Percentiles rank a stretch among this genome's conserved stretches.
Evolutionary conservation across 1,140 invertebrate species (phyloP).

Genomic region (Doryteuthis pealeii): DNA sequence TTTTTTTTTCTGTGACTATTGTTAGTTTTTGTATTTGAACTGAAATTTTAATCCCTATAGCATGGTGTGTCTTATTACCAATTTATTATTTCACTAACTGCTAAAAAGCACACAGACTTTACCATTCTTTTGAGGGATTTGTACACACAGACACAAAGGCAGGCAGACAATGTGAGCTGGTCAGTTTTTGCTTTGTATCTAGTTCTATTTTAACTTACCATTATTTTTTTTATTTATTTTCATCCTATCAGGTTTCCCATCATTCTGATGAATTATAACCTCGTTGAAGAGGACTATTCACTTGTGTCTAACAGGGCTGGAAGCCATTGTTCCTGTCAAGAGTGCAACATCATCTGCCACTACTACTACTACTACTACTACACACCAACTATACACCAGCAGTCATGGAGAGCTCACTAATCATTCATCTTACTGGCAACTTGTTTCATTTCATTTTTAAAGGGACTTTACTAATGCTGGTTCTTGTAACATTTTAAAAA

Average conservation of each 20-base stretch:
- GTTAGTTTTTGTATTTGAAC: too few relatives aligned
- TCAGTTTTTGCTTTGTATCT: too few relatives aligned
- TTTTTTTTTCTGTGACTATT: too few relatives aligned
- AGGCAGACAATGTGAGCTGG: too few relatives aligned
- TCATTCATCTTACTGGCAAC: background rate
- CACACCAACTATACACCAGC: background rate
- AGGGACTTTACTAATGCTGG: background rate
- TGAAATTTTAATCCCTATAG: too few relatives aligned
- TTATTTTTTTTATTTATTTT: background rate
- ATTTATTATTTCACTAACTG: too few relatives aligned
- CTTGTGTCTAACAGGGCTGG: background rate
- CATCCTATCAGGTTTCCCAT: background rate
- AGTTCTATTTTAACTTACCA: too few relatives aligned
- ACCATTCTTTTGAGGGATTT: too few relatives aligned
- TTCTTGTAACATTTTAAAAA: background rate
- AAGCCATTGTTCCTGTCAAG: slow-evolving; percentile 2
- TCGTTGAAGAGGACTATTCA: slow-evolving; percentile 8
- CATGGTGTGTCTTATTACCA: too few relatives aligned
- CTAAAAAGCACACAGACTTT: too few relatives aligned
- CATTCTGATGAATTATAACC: slow-evolving; percentile 9
- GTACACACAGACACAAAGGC: too few relatives aligned
- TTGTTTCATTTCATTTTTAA: slow-evolving; percentile 6
- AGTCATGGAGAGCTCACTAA: background rate
- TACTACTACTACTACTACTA: background rate
- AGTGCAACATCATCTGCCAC: background rate